These are phyloP conservation scores for Phoebastria nigripes DNA, from an alignment of 2,797 vertebrate species.

Conservation along the genomic window DNA sequence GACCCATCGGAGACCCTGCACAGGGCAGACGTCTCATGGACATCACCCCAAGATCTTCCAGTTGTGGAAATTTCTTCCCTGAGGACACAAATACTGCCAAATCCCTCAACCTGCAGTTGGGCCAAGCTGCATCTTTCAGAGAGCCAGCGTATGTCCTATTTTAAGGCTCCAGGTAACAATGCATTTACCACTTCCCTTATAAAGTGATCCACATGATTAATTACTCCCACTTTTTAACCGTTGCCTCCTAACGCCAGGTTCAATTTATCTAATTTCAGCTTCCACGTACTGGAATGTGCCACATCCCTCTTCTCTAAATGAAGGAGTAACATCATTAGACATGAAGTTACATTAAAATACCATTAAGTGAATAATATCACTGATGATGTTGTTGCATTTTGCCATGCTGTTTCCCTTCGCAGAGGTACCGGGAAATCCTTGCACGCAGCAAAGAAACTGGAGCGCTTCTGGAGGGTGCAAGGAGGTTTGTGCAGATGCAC, in stretches of 20 bases:
- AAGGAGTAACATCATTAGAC: constrained; percentile 2
- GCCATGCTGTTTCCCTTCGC: background rate
- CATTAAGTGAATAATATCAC: background rate
- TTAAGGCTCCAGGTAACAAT: background rate
- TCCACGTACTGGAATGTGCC: background rate
- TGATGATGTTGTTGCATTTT: background rate
- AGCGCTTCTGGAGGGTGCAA: background rate
- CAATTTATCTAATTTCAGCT: background rate
- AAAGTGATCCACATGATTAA: background rate
- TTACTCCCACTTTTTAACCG: background rate
- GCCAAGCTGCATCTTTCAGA: background rate
- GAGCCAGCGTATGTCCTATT: background rate
- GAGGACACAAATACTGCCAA: background rate
- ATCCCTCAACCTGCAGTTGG: background rate
- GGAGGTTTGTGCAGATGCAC: background rate
- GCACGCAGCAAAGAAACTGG: background rate
- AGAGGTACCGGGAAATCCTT: accelerated
- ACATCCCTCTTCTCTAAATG: background rate
- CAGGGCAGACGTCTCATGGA: background rate
- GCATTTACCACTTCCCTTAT: background rate
- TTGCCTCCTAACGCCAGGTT: background rate
- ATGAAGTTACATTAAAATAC: background rate
- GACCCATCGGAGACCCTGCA: background rate
- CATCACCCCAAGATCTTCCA: accelerated
- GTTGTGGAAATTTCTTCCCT: background rate